These are phyloP conservation scores for Daubentonia madagascariensis DNA, from an alignment of 2,113 vertebrate species.

Conservation along the genomic window DNA sequence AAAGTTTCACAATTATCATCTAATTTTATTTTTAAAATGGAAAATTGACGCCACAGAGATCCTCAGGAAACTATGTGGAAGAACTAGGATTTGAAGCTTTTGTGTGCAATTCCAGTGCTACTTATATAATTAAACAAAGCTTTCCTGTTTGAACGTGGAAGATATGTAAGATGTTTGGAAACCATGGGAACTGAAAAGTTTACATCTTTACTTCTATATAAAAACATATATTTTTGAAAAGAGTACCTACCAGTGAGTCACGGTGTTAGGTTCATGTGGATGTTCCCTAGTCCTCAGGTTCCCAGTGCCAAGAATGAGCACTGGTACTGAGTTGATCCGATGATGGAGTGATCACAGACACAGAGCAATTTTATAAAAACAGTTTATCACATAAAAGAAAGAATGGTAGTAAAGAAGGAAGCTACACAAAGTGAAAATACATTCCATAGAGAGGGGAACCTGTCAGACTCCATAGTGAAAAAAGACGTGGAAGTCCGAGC, in stretches of 20 bases:
- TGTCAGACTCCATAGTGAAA: too few species aligned
- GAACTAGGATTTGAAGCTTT: not conserved
- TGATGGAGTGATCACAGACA: too few species aligned
- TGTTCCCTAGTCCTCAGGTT: too few species aligned
- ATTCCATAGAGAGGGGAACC: too few species aligned
- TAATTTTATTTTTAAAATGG: not conserved
- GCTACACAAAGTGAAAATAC: too few species aligned
- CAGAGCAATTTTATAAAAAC: too few species aligned
- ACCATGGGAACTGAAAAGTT: not conserved
- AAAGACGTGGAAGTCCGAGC: too few species aligned
- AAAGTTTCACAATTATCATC: not conserved
- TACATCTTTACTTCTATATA: not conserved
- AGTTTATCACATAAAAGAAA: too few species aligned
- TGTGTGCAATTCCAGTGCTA: not conserved
- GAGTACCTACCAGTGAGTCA: not conserved
- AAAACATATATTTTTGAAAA: not conserved
- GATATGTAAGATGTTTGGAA: not conserved
- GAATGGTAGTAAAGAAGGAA: too few species aligned
- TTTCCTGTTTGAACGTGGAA: not conserved
- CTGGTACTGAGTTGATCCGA: too few species aligned
- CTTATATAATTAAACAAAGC: not conserved
- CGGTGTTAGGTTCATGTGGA: too few species aligned
- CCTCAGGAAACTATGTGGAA: not conserved
- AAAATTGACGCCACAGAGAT: not conserved
- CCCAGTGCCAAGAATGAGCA: too few species aligned